Percentiles rank a stretch among this genome's conserved stretches.
These are phyloP conservation scores for Platygyra sinensis DNA, from an alignment of 64 coral and sea anemone species.

Conservation along the genomic window DNA sequence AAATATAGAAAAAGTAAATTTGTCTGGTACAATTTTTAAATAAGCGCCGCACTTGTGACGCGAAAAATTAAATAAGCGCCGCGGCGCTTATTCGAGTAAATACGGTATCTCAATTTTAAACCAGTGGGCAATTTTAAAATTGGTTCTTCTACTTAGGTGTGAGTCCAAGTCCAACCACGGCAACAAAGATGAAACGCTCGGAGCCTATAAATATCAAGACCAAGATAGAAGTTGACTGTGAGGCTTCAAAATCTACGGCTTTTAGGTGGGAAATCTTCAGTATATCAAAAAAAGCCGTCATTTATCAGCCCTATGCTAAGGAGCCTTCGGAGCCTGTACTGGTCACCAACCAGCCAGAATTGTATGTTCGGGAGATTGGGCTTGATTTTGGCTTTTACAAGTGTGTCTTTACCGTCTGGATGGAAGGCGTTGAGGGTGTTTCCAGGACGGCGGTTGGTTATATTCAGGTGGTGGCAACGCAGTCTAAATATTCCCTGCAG, in stretches of 20 bases:
- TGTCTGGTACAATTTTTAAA: no score
- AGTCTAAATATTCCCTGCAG: background rate
- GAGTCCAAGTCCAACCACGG: background rate
- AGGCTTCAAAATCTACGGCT: conserved; percentile 41
- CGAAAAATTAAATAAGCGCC: no score
- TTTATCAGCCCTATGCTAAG: background rate
- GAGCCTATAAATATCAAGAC: conserved; percentile 22
- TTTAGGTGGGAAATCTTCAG: conserved; percentile 54
- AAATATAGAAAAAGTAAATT: no score
- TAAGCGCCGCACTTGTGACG: no score
- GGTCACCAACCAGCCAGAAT: background rate
- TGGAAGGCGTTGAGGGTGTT: conserved; percentile 31
- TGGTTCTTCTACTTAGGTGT: conserved; percentile 28
- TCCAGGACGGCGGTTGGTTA: conserved; percentile 15
- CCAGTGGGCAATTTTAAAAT: background rate
- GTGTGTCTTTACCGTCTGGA: conserved; percentile 31
- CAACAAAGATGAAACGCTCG: conserved; percentile 47
- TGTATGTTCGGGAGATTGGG: conserved; percentile 1
- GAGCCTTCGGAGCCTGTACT: background rate
- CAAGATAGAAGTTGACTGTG: conserved; percentile 53
- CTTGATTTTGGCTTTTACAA: conserved; percentile 62
- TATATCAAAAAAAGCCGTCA: conserved; percentile 1
- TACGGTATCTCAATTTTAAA: background rate
- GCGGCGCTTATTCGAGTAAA: no score
- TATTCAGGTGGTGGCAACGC: conserved; percentile 33